Percentiles rank a stretch among this genome's conserved stretches.
Evolutionary conservation across 2,888 invertebrate genomes (phyloP).

Genomic region (Zelleria hepariella): DNA sequence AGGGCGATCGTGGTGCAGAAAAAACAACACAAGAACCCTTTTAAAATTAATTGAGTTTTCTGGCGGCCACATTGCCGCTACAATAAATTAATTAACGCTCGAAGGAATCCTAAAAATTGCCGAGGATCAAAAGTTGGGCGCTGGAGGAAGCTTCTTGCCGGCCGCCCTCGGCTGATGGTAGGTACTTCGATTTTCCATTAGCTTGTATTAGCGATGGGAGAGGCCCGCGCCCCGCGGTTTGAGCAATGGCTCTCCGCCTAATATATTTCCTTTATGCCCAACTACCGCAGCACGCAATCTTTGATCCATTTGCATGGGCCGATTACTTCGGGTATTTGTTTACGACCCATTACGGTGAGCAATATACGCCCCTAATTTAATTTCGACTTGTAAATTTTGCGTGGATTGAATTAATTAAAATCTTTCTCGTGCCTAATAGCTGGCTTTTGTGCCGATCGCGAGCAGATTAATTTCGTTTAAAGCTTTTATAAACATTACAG

Average conservation of each 20-base stretch:
- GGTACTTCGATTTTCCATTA: conserved; percentile 71
- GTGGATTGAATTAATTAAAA: conserved; percentile 55
- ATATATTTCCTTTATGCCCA: conserved; percentile 65
- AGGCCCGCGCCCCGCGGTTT: conserved; percentile 47
- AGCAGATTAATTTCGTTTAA: conserved; percentile 44
- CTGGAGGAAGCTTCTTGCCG: conserved; percentile 15
- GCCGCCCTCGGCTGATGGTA: conserved; percentile 29
- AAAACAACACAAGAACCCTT: conserved; percentile 72
- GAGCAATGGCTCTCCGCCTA: conserved; percentile 47
- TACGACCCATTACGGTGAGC: conserved; percentile 50
- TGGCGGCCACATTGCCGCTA: conserved; percentile 66
- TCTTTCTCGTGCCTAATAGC: conserved; percentile 19
- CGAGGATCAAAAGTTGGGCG: conserved; percentile 65
- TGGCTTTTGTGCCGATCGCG: conserved; percentile 25
- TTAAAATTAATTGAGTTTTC: conserved; percentile 73
- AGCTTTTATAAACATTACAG: conserved; percentile 40
- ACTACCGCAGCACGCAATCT: conserved; percentile 64
- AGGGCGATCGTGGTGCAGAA: conserved; percentile 45
- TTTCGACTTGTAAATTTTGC: conserved; percentile 55
- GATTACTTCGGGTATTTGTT: conserved; percentile 46
- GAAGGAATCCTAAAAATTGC: conserved; percentile 68
- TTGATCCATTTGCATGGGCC: conserved; percentile 61
- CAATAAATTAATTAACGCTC: conserved; percentile 72
- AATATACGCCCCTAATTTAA: conserved; percentile 59
- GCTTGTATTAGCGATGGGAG: conserved; percentile 63